A percentile compares a stretch with the other conserved stretches of the same genome.
Conservation (phyloP, 2,888 invertebrate genomes). For the Apodemia hepburni region DNA sequence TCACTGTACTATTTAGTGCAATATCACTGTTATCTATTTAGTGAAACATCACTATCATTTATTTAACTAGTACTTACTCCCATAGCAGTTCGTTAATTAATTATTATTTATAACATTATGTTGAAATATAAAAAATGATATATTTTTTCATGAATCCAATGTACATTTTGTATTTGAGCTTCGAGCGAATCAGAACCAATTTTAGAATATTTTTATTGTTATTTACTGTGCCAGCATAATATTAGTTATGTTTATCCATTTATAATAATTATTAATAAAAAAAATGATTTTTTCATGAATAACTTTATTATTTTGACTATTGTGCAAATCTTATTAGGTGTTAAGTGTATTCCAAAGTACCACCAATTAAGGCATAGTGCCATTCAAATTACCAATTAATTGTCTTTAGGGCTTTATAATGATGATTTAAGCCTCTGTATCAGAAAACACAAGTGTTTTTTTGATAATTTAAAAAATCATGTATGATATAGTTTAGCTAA, state of each 20-base stretch:
- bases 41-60: no score
- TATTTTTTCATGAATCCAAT: slow-evolving; percentile 26
- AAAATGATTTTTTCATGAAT: not conserved
- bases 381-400: not conserved
- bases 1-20: no score
- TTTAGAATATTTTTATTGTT: slow-evolving; percentile 45
- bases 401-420: not conserved
- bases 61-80: not conserved
- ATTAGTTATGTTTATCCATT: slow-evolving; percentile 18
- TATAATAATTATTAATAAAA: not conserved
- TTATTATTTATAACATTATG: not conserved
- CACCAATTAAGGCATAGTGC: no score
- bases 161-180: slow-evolving; percentile 36
- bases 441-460: not conserved
- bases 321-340: not conserved
- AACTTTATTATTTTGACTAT: not conserved
- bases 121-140: not conserved
- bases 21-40: no score
- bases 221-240: slow-evolving; percentile 33
- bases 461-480: no score
- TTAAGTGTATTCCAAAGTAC: not conserved
- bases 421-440: not conserved
- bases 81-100: not conserved
- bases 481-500: not conserved
- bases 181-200: slow-evolving; percentile 48